A percentile compares a stretch with the other conserved stretches of the same genome.
Evolutionary conservation across 1,140 invertebrate genomes (phyloP).

Genomic region (Drosophila aff.): DNA sequence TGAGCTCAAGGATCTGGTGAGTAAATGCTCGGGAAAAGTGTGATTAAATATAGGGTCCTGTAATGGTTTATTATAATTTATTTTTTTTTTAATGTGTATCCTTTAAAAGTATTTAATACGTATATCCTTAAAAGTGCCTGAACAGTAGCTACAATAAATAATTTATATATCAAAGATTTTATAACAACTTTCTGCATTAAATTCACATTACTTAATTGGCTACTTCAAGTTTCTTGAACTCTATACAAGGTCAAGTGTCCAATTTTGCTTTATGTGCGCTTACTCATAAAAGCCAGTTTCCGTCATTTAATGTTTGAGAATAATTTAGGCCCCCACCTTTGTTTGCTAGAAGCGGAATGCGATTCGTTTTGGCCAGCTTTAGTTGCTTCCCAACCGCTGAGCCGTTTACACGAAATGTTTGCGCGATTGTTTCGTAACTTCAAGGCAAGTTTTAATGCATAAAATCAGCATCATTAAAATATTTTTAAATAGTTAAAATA

Average conservation of each 20-base stretch:
- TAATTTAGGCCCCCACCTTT: slow-evolving; percentile 35
- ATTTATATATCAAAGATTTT: neutral
- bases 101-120: neutral
- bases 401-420: slow-evolving; percentile 61
- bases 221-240: slow-evolving; percentile 42
- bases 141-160: neutral
- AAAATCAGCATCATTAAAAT: neutral
- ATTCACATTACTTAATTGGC: neutral
- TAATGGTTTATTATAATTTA: neutral
- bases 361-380: slow-evolving; percentile 67
- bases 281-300: slow-evolving; percentile 46
- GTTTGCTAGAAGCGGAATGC: slow-evolving; percentile 21
- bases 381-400: slow-evolving; percentile 64
- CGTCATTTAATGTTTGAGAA: slow-evolving; percentile 30
- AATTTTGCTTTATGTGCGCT: slow-evolving; percentile 21
- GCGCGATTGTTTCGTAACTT: slow-evolving; percentile 74
- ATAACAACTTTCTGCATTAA: neutral
- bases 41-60: slow-evolving; percentile 9
- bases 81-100: neutral
- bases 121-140: neutral
- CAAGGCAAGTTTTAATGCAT: slow-evolving; percentile 62
- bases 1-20: slow-evolving; percentile 78
- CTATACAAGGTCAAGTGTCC: slow-evolving; percentile 31
- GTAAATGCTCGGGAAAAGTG: slow-evolving; percentile 28
- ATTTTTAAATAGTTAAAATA: neutral